A percentile compares a stretch with the other conserved stretches of the same genome.
Evolutionary conservation across 2,888 invertebrate species (phyloP).

Genomic region (Meghimatium bilineatum): DNA sequence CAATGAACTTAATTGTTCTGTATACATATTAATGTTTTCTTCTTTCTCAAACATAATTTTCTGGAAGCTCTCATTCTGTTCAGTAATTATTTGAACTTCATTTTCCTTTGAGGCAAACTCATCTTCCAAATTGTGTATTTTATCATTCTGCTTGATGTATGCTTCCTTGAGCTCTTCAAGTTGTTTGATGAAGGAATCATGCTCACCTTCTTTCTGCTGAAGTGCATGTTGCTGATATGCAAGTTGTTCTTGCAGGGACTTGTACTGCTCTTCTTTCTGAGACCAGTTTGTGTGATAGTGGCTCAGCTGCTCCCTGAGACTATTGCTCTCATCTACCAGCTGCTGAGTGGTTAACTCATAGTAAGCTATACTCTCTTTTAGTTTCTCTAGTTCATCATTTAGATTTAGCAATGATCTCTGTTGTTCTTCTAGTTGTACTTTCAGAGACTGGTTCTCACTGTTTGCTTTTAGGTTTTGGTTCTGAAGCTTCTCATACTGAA

Average conservation of each 20-base stretch:
- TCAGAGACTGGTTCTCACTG: slow-evolving; percentile 25
- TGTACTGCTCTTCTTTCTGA: slow-evolving; percentile 10
- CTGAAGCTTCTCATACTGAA: slow-evolving; percentile 47
- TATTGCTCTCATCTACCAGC: slow-evolving; percentile 25
- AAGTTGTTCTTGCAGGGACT: neutral
- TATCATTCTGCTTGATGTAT: neutral
- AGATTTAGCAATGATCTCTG: neutral
- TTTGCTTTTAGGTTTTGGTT: slow-evolving; percentile 38
- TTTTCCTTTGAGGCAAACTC: slow-evolving; percentile 25
- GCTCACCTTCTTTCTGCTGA: slow-evolving; percentile 15
- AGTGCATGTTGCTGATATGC: slow-evolving; percentile 1
- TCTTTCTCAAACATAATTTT: slow-evolving; percentile 22
- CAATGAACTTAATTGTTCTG: slow-evolving; percentile 19
- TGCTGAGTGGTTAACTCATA: slow-evolving; percentile 11
- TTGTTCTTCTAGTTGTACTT: slow-evolving; percentile 24
- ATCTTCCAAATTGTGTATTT: slow-evolving; percentile 26
- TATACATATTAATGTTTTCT: neutral
- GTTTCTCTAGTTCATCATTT: neutral
- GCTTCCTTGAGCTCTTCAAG: slow-evolving; percentile 16
- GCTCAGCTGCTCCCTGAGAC: slow-evolving; percentile 23
- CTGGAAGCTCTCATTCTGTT: slow-evolving; percentile 1
- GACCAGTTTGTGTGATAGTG: slow-evolving; percentile 7
- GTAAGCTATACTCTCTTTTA: slow-evolving; percentile 10
- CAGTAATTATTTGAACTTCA: neutral
- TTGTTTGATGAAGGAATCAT: neutral